phyloP scores from a whole-genome alignment of 1,140 invertebrate genomes.

The Drosophila ogumai region DNA sequence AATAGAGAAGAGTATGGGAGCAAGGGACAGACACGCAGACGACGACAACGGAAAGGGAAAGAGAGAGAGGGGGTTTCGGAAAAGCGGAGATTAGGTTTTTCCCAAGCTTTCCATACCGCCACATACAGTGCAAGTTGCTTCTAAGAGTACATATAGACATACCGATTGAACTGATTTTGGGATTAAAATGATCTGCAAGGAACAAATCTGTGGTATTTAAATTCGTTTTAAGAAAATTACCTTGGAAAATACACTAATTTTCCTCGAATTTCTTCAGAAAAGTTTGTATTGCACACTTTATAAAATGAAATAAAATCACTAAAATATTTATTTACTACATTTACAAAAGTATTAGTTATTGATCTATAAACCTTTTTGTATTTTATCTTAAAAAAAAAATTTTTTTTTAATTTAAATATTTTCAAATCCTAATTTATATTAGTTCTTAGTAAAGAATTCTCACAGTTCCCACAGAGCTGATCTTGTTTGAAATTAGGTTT shows the following conservation, averaged over 20 bases:
- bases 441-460: no score
- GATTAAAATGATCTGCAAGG: neutral
- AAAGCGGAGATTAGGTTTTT: slow-evolving; percentile 30
- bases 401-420: neutral
- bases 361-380: no score
- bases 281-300: neutral
- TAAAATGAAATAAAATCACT: neutral
- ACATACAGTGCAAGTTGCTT: neutral
- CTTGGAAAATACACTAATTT: neutral
- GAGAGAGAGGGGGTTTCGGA: slow-evolving; percentile 1
- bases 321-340: neutral
- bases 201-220: neutral
- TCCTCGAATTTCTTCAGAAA: neutral
- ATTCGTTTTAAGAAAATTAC: neutral
- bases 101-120: slow-evolving; percentile 18
- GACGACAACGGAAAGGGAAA: neutral
- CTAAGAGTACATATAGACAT: no score
- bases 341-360: no score
- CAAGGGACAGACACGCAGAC: neutral
- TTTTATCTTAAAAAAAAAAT: neutral
- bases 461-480: slow-evolving; percentile 6
- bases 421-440: neutral
- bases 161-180: neutral
- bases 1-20: slow-evolving; percentile 8
- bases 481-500: slow-evolving; percentile 61